These are phyloP conservation scores for Lindbergichthys nudifrons DNA, from an alignment of 2,797 vertebrate species.

Conservation along the genomic window DNA sequence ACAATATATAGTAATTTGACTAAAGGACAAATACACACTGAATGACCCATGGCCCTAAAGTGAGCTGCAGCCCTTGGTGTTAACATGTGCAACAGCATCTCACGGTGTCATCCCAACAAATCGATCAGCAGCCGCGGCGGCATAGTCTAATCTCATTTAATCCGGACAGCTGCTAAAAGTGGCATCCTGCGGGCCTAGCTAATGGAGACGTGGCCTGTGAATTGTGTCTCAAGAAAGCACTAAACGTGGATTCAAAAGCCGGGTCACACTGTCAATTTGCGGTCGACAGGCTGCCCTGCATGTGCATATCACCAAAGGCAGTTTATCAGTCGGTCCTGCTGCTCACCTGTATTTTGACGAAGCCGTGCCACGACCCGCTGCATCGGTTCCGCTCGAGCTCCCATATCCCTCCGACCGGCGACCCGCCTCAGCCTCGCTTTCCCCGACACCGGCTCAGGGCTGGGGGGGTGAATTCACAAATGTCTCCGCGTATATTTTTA, in stretches of 20 bases:
- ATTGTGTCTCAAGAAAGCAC: constrained; percentile 24
- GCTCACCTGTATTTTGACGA: constrained; percentile 85
- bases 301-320: not conserved
- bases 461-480: constrained; percentile 37
- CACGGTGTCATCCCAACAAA: constrained; percentile 56
- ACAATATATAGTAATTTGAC: not conserved
- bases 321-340: not conserved
- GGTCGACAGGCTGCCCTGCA: not conserved
- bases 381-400: constrained; percentile 79
- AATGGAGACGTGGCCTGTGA: constrained; percentile 59
- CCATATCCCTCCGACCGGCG: constrained; percentile 80
- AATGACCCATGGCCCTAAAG: not conserved
- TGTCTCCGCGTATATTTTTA: constrained; percentile 44
- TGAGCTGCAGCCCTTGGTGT: constrained; percentile 4
- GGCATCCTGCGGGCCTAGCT: constrained; percentile 59
- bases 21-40: no score
- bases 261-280: constrained; percentile 34
- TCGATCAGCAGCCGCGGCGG: constrained; percentile 23
- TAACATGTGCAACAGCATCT: constrained; percentile 32
- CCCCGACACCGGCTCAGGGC: constrained; percentile 51
- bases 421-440: constrained; percentile 57
- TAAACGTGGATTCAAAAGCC: constrained; percentile 25
- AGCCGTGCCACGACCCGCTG: constrained; percentile 80
- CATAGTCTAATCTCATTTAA: constrained; percentile 39
- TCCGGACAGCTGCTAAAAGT: constrained; percentile 56